Percentiles rank a stretch among this genome's conserved stretches.
These are phyloP conservation scores for Chanos chanos DNA, from an alignment of 2,797 vertebrate species.

Conservation along the genomic window DNA sequence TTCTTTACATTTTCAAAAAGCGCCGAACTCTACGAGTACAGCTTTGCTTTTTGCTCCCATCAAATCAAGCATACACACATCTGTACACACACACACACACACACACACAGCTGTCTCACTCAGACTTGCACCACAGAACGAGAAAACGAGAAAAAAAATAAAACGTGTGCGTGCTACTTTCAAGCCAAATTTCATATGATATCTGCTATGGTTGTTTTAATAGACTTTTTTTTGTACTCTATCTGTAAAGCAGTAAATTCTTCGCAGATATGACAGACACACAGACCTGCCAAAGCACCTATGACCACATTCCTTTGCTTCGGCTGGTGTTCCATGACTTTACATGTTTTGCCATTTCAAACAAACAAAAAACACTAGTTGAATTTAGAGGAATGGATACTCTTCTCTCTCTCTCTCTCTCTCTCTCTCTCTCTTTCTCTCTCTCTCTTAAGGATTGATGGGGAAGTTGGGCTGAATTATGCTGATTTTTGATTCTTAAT, in stretches of 20 bases:
- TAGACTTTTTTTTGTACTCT: constrained; percentile 49
- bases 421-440: too few relatives aligned
- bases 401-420: too few relatives aligned
- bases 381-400: constrained; percentile 28
- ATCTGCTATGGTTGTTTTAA: constrained; percentile 41
- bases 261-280: constrained; percentile 33
- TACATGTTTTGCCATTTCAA: constrained; percentile 50
- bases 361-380: constrained; percentile 20
- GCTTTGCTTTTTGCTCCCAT: constrained; percentile 28
- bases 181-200: constrained; percentile 49
- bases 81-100: constrained; percentile 1
- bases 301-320: constrained; percentile 29
- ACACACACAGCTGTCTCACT: background rate
- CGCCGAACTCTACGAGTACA: constrained; percentile 4
- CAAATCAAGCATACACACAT: constrained; percentile 25
- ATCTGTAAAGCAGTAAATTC: constrained; percentile 31
- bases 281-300: constrained; percentile 40
- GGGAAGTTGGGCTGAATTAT: constrained; percentile 33
- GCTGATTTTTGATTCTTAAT: constrained; percentile 43
- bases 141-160: too few relatives aligned
- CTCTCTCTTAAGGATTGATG: constrained; percentile 10
- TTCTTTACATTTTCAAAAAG: constrained; percentile 22
- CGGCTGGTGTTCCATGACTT: constrained; percentile 39
- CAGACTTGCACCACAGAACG: constrained; percentile 40
- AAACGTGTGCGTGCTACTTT: constrained; percentile 41